These are phyloP conservation scores for Cotesia glomerata DNA, from an alignment of 1,140 invertebrate genomes.

Conservation along the genomic window DNA sequence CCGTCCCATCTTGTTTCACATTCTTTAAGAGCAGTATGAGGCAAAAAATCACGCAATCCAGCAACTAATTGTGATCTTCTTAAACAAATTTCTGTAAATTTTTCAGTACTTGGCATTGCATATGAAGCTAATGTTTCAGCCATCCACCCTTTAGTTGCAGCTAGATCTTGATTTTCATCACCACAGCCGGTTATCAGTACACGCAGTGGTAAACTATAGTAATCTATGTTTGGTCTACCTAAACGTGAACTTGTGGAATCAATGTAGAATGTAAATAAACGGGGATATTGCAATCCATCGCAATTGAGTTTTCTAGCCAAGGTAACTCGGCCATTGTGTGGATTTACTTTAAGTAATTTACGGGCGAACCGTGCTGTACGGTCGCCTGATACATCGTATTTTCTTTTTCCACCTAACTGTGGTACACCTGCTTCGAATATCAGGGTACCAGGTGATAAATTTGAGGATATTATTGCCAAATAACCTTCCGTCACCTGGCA, in stretches of 20 bases:
- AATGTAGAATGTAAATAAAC: constrained; percentile 84
- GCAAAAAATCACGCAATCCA: constrained; percentile 76
- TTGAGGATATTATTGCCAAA: constrained; percentile 75
- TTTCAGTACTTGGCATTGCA: constrained; percentile 79
- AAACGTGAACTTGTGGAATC: constrained; percentile 82
- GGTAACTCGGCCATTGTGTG: constrained; percentile 75
- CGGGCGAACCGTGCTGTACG: constrained; percentile 82
- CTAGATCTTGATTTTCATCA: constrained; percentile 68
- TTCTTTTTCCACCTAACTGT: constrained; percentile 73
- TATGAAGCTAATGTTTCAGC: constrained; percentile 84
- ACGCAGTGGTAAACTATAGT: constrained; percentile 80
- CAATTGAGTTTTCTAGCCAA: constrained; percentile 77
- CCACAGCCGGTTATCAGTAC: constrained; percentile 81
- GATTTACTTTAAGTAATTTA: constrained; percentile 77
- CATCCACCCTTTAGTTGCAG: constrained; percentile 81
- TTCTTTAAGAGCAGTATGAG: constrained; percentile 72
- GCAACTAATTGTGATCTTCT: constrained; percentile 80
- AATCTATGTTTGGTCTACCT: constrained; percentile 74
- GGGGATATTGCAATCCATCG: constrained; percentile 81
- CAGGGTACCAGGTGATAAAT: constrained; percentile 70
- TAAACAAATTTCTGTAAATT: constrained; percentile 75
- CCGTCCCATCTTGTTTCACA: constrained; percentile 79
- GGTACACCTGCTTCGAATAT: constrained; percentile 84
- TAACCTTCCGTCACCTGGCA: constrained; percentile 60
- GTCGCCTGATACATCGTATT: constrained; percentile 78